Evolutionary conservation across 2,797 vertebrate genomes (phyloP).

Genomic region (Neoniphon sammara): DNA sequence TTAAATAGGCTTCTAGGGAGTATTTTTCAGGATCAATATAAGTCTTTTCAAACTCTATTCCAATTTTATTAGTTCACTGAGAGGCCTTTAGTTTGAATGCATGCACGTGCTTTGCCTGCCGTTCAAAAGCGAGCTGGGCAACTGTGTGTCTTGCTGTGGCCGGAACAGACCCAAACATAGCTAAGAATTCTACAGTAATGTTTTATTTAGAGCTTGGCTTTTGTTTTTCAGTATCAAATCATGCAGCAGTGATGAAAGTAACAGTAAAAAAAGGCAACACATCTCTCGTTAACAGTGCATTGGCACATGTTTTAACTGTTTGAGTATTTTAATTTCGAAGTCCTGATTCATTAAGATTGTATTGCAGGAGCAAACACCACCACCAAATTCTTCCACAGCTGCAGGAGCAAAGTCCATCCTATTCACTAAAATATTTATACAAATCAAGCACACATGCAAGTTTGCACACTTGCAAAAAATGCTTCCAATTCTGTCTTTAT

Average conservation of each 20-base stretch:
- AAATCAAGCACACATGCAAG: too few species aligned
- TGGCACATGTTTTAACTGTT: not conserved
- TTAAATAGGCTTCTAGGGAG: conserved; percentile 26
- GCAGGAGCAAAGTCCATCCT: too few species aligned
- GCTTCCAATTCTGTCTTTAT: too few species aligned
- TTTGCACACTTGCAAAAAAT: too few species aligned
- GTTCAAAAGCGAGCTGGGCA: conserved; percentile 6
- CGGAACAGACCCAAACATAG: not conserved
- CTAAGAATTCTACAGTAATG: not conserved
- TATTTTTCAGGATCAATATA: conserved; percentile 45
- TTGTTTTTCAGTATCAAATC: not conserved
- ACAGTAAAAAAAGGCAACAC: not conserved
- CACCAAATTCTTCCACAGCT: too few species aligned
- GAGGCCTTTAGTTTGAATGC: conserved; percentile 55
- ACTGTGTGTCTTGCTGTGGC: conserved; percentile 5
- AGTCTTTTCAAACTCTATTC: conserved; percentile 38
- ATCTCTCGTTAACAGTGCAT: not conserved
- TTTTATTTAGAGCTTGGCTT: not conserved
- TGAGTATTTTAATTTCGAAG: not conserved
- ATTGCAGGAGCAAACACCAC: too few species aligned
- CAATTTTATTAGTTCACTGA: conserved; percentile 47
- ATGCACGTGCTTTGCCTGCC: conserved; percentile 33
- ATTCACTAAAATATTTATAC: too few species aligned
- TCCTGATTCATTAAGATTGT: too few species aligned
- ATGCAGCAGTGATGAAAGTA: not conserved